Percentiles rank a stretch among this genome's conserved stretches.
Conservation (phyloP, 2,888 invertebrate genomes). For the Thera britannica region DNA sequence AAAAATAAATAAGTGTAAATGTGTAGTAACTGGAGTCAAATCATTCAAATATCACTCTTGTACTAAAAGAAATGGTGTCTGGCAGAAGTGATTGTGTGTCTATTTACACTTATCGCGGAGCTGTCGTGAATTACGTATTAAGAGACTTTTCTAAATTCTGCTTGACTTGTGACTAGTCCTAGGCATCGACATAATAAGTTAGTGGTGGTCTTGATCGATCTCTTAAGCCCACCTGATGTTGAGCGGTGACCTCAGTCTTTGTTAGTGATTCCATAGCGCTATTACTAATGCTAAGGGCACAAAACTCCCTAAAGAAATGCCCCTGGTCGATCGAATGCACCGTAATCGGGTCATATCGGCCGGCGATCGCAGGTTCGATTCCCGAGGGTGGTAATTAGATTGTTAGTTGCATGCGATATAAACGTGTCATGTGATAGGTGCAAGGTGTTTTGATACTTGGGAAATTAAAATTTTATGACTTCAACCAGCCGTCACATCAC, state of each 20-base stretch:
- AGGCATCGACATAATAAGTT: no score
- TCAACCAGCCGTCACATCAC: no score
- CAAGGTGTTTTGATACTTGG: constrained; percentile 59
- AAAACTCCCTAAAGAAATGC: constrained; percentile 30
- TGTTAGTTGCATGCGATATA: constrained; percentile 83
- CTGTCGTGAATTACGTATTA: no score
- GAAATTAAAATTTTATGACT: background rate
- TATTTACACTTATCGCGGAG: no score
- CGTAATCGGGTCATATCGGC: constrained; percentile 74
- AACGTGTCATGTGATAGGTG: constrained; percentile 63
- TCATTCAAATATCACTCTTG: no score
- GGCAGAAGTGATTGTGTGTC: no score
- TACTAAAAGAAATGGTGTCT: no score
- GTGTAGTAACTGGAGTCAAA: no score
- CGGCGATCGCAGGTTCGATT: constrained; percentile 79
- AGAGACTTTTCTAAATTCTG: no score
- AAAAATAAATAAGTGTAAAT: no score
- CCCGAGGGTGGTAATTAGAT: constrained; percentile 82
- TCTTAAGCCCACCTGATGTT: background rate
- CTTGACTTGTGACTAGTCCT: no score
- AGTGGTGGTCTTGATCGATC: no score
- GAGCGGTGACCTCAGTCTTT: background rate
- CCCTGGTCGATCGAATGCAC: constrained; percentile 30
- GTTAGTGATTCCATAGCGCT: background rate
- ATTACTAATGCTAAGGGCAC: constrained; percentile 11